Evolutionary conservation across 1,140 invertebrate species (phyloP).

Genomic region (Drosophila ficusphila): DNA sequence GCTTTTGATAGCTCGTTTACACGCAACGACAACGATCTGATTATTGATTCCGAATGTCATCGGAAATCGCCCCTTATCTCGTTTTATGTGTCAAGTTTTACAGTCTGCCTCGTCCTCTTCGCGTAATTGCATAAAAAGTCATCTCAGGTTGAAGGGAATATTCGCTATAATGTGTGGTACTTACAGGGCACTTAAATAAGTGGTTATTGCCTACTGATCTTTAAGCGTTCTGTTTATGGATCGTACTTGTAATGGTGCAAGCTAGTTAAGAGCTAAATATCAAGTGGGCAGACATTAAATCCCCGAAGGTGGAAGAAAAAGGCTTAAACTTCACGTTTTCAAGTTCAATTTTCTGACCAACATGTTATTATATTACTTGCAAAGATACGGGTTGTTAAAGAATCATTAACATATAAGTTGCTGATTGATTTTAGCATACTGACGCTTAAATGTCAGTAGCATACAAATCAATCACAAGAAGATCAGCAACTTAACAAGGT

Average conservation of each 20-base stretch:
- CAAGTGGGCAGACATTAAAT: not conserved
- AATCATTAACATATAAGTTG: conserved; percentile 23
- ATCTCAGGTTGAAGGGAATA: not conserved
- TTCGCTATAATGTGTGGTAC: conserved; percentile 5
- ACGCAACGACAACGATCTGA: conserved; percentile 48
- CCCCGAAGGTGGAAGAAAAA: no score
- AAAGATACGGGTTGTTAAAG: not conserved
- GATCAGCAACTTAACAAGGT: conserved; percentile 16
- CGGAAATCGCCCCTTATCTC: conserved; percentile 35
- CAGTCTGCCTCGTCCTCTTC: conserved; percentile 3
- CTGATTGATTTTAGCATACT: conserved; percentile 12
- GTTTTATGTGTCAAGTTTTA: conserved; percentile 52
- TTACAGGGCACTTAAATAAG: conserved; percentile 12
- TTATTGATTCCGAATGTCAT: conserved; percentile 47
- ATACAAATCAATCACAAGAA: conserved; percentile 24
- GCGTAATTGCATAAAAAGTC: conserved; percentile 35
- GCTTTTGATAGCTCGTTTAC: conserved; percentile 44
- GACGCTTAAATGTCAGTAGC: conserved; percentile 16
- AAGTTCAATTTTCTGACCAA: not conserved
- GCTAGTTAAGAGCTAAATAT: not conserved
- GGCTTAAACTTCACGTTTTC: not conserved
- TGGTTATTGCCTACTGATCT: conserved; percentile 23
- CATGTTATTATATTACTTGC: not conserved
- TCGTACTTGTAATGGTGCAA: not conserved
- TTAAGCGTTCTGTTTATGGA: conserved; percentile 26